Conservation (phyloP, 2,888 invertebrate genomes). For the Lasius platythorax region DNA sequence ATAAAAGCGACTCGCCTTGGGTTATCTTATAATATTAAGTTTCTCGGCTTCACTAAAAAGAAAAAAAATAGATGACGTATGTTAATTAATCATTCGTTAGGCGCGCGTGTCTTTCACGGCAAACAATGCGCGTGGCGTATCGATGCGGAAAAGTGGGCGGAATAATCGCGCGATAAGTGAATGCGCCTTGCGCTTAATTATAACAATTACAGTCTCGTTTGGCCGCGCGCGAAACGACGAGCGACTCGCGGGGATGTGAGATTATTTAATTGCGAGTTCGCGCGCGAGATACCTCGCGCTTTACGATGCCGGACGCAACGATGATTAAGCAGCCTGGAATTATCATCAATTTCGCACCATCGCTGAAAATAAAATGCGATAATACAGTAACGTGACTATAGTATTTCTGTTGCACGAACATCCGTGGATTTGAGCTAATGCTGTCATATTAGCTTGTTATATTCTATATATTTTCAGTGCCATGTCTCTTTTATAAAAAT, state of each 20-base stretch:
- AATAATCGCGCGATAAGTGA: slow-evolving; percentile 68
- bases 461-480: neutral
- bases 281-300: slow-evolving; percentile 42
- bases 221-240: slow-evolving; percentile 48
- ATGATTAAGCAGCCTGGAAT: slow-evolving; percentile 58
- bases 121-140: slow-evolving; percentile 61
- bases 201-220: slow-evolving; percentile 75
- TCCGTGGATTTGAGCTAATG: neutral
- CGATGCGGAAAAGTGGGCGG: slow-evolving; percentile 70
- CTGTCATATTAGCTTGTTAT: neutral
- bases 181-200: slow-evolving; percentile 75
- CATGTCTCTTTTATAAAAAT: neutral
- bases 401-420: neutral
- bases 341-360: slow-evolving; percentile 51
- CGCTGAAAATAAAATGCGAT: slow-evolving; percentile 43
- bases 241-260: slow-evolving; percentile 43
- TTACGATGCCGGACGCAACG: slow-evolving; percentile 27
- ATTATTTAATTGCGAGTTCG: slow-evolving; percentile 59
- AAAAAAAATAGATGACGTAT: slow-evolving; percentile 37
- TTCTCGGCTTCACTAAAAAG: slow-evolving; percentile 6
- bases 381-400: slow-evolving; percentile 12
- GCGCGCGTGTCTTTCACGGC: slow-evolving; percentile 45
- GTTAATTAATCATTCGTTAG: slow-evolving; percentile 55
- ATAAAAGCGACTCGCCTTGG: slow-evolving; percentile 13
- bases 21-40: slow-evolving; percentile 46